Base-by-base conservation (phyloP, 92 coral and sea anemone species). In the Montipora capitata region DNA sequence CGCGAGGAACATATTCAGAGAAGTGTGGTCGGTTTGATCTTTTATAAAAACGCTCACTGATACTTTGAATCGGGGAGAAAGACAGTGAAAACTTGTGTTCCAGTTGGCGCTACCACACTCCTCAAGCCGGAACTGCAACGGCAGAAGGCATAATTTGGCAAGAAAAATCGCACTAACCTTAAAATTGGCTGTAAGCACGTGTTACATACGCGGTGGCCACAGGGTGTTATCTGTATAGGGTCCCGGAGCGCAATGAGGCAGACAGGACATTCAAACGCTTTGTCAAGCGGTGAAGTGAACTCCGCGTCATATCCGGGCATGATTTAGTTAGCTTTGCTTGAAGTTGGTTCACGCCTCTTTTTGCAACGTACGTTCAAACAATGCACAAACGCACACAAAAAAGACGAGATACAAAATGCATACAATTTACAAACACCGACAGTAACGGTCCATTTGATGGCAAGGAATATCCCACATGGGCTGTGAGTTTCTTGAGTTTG, bases 211-310 rank as follows among this genome's bases (percentile, higher is more conserved):
- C 99, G 98, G 87, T 98, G 99, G 6, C 99, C 99, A 71, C 99
- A 98, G 48, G 99, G 99, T 9, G 99, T 98, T 9, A 98, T 98
- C 77, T 98, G 99, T 1, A 98, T 95, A 2, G 99, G 99, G n/a
- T 94, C 98, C 65, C 99, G 96, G 51, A 98, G 89, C 18, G 97
- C 99, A 20, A 90, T 92, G 91, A 96, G 90, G 87, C 99, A 98
- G 14, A 98, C 88, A 4, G 99, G 99, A 82, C 99, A 98, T 74
- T 98, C 99, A 58, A 98, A 94, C 3, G 98, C 94, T 88, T 98
- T 98, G 92, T 98, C 99, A 80, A 98, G 80, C 11, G 95, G 88
- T 45, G 72, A 40, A 1, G 94, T 87, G 48, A 98, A 98, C 80
- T 94, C 89, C 4, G 93, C 98, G 39, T 98, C 99, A 58, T 98